Conservation (phyloP, 2,113 vertebrate genomes). For the Strix uralensis region DNA sequence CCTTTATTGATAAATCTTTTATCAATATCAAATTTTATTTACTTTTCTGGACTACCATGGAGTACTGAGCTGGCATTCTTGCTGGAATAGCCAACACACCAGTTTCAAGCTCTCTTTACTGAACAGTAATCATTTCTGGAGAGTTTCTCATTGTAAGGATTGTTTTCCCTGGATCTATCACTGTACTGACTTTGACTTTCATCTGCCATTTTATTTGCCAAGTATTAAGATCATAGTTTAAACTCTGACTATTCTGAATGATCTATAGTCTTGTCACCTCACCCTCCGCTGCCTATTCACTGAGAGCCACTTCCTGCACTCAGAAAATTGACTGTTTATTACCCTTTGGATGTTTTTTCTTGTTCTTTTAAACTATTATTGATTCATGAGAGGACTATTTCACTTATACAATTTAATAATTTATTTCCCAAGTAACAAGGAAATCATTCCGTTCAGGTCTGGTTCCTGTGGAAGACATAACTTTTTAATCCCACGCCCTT, state of each 20-base stretch:
- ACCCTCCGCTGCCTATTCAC: not conserved
- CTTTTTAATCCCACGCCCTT: not conserved
- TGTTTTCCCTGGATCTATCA: not conserved
- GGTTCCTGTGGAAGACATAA: not conserved
- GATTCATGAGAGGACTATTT: not conserved
- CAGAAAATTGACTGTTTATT: not conserved
- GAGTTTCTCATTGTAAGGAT: not conserved
- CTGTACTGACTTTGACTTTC: not conserved
- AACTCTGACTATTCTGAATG: not conserved
- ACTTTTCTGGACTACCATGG: not conserved
- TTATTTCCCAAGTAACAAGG: not conserved
- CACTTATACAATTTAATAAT: not conserved
- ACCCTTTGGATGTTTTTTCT: not conserved
- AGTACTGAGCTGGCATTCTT: not conserved
- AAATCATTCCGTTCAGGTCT: not conserved
- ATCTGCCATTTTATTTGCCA: not conserved
- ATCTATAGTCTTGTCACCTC: not conserved
- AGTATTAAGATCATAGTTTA: not conserved
- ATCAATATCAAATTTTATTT: not conserved
- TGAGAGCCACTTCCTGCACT: fast-evolving
- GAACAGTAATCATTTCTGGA: not conserved
- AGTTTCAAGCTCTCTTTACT: not conserved
- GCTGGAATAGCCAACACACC: not conserved
- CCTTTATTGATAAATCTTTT: not conserved
- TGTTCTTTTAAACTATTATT: not conserved